These are phyloP conservation scores for Gryllus longicercus DNA, from an alignment of 2,888 invertebrate species.

Conservation along the genomic window DNA sequence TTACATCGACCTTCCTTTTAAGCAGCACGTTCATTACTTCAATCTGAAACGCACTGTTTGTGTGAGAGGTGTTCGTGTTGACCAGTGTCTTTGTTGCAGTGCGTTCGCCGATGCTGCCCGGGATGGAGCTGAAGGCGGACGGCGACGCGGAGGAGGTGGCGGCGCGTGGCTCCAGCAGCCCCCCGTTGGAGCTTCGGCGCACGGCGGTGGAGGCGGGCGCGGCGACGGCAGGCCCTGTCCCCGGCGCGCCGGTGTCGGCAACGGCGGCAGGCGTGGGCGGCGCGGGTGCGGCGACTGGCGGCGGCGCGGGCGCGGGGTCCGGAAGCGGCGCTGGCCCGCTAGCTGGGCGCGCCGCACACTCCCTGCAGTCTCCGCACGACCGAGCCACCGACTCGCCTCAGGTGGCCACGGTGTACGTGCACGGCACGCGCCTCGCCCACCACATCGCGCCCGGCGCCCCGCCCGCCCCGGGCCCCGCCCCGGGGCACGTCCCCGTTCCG, in stretches of 20 bases:
- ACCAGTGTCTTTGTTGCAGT: constrained; percentile 32
- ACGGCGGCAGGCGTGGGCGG: constrained; percentile 55
- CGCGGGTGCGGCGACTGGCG: constrained; percentile 64
- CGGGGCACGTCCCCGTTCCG: constrained; percentile 54
- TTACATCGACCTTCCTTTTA: too few relatives aligned
- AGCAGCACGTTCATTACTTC: too few relatives aligned
- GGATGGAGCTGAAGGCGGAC: constrained; percentile 36
- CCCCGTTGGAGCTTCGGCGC: constrained; percentile 68
- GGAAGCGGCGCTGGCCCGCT: constrained; percentile 27
- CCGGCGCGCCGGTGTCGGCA: constrained; percentile 48
- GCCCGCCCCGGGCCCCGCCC: not conserved
- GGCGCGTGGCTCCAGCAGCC: constrained; percentile 47
- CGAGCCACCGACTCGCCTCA: constrained; percentile 66
- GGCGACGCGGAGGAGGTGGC: constrained; percentile 48
- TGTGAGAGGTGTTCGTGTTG: too few relatives aligned
- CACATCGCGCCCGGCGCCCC: constrained; percentile 43
- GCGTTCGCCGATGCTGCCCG: constrained; percentile 35
- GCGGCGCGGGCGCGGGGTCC: constrained; percentile 44
- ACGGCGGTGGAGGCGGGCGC: constrained; percentile 48
- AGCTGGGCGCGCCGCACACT: constrained; percentile 41
- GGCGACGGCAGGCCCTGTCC: constrained; percentile 48
- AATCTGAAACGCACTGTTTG: too few relatives aligned
- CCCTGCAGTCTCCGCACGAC: constrained; percentile 56
- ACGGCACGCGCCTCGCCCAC: constrained; percentile 48
- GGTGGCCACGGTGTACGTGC: constrained; percentile 63